These are phyloP conservation scores for Paguma larvata DNA, from an alignment of 2,797 vertebrate species.

Conservation along the genomic window DNA sequence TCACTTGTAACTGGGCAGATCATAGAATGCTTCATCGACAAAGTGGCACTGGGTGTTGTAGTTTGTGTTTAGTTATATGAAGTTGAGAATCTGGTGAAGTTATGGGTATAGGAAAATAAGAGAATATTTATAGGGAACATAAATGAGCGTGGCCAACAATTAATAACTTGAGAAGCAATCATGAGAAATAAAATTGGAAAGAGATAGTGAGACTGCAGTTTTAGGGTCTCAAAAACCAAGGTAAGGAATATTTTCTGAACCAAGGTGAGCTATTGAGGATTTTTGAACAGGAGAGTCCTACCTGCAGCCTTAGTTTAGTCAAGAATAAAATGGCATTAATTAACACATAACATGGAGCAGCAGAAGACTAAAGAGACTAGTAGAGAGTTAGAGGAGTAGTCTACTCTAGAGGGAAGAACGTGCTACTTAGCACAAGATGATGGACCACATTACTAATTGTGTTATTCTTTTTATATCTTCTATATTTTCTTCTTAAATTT, in stretches of 20 bases:
- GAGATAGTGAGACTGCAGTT: not conserved
- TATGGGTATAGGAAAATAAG: not conserved
- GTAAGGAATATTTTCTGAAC: not conserved
- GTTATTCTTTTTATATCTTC: not conserved
- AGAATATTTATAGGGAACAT: not conserved
- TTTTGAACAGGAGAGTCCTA: not conserved
- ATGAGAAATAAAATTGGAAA: slow-evolving; percentile 12
- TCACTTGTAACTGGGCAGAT: not conserved
- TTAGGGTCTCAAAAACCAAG: slow-evolving; percentile 48
- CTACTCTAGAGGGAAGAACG: not conserved
- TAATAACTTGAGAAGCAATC: slow-evolving; percentile 52
- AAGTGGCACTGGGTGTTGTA: not conserved
- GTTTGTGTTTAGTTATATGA: not conserved
- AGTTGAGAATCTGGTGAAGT: not conserved
- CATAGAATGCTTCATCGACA: not conserved
- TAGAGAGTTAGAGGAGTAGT: not conserved
- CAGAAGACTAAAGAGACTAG: not conserved
- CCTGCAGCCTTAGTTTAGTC: not conserved
- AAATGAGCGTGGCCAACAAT: not conserved
- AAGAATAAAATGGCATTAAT: not conserved
- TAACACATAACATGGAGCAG: not conserved
- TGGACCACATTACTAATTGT: not conserved
- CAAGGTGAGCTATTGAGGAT: not conserved
- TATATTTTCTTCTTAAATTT: not conserved
- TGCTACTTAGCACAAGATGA: not conserved